Base-by-base conservation (phyloP, 2,113 vertebrate species). In the Butorides virescens region DNA sequence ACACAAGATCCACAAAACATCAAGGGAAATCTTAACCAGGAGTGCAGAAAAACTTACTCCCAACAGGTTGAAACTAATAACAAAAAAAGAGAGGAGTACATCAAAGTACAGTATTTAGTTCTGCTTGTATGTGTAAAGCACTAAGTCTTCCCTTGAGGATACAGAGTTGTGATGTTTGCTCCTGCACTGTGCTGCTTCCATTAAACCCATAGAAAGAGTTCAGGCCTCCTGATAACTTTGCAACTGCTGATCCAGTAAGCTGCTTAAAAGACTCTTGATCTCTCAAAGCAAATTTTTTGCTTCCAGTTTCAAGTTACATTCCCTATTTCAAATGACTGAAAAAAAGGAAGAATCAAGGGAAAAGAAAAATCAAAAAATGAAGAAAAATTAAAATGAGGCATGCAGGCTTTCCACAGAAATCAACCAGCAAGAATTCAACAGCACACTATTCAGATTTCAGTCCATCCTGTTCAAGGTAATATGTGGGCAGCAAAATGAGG, bases 101-200 rank as follows among this genome's bases (percentile, higher is more conserved):
- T 97, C 97, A 97, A 97, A 97, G 97, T 89, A 49, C 39, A 93
- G 84, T 78, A 95, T 95, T 97, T 97, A 97, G 97, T 97, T 97
- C 96, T 97, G 97, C 95, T 95, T 91, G 91, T 97, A 94, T 93
- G 90, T 95, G 87, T 85, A 96, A 97, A 96, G 94, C 81, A 62
- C 85, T 93, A 95, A 96, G 96, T 92, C 90, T 68, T 95, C 97
- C 97, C 97, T 96, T 75, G 91, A 95, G 97, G 91, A 96, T 34
- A 94, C 7, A 63, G 91, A 94, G 93, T 93, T 88, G 93, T 93
- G 95, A 95, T 97, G 95, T 92, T 95, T 97, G 95, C 93, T 94
- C 88, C 94, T 89, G 93, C 86, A 92, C 93, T 85, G 71, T 62
- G 58, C 88, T 86, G 90, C 95, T 94, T 91, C 86, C 17, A 32